Percentiles rank a stretch among this genome's conserved stretches.
phyloP scores from a whole-genome alignment of 2,113 vertebrate species.

The Sinocyclocheilus rhinocerous region DNA sequence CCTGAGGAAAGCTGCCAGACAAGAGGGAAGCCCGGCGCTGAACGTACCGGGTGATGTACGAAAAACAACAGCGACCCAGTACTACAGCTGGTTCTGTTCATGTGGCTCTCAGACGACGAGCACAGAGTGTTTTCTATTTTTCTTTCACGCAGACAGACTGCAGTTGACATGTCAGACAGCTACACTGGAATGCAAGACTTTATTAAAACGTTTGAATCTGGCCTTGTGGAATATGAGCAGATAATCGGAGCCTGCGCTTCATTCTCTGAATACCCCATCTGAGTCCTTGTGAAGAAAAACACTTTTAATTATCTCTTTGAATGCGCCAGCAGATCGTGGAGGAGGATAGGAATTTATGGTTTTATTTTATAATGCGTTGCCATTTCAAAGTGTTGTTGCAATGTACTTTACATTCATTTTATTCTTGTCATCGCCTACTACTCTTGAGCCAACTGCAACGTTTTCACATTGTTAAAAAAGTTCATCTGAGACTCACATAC shows the following conservation, averaged over 20 bases:
- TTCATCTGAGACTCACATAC: constrained; percentile 14
- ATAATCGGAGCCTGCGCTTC: background rate
- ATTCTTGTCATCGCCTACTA: background rate
- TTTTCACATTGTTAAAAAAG: constrained; percentile 35
- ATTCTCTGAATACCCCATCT: background rate
- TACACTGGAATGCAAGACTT: background rate
- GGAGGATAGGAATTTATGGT: constrained; percentile 27
- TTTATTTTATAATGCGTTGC: constrained; percentile 11
- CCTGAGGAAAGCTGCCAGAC: constrained; percentile 47
- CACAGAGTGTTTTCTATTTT: constrained; percentile 1
- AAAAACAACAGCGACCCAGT: constrained; percentile 61
- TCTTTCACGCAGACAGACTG: constrained; percentile 22
- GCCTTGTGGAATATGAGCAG: constrained; percentile 4
- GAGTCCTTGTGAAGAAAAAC: constrained; percentile 13
- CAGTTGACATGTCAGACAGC: background rate
- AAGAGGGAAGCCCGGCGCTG: constrained; percentile 21
- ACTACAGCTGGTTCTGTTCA: constrained; percentile 68
- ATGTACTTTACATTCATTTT: constrained; percentile 25
- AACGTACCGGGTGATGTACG: constrained; percentile 26
- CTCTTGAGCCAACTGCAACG: background rate
- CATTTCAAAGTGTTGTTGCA: background rate
- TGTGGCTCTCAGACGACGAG: constrained; percentile 31
- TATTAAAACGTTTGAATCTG: constrained; percentile 26
- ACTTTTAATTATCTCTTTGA: constrained; percentile 28
- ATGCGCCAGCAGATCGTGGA: constrained; percentile 13